Percentiles rank a stretch among this genome's conserved stretches.
Conservation (phyloP, 2,797 vertebrate genomes). For the Brachyrhaphis roseni region DNA sequence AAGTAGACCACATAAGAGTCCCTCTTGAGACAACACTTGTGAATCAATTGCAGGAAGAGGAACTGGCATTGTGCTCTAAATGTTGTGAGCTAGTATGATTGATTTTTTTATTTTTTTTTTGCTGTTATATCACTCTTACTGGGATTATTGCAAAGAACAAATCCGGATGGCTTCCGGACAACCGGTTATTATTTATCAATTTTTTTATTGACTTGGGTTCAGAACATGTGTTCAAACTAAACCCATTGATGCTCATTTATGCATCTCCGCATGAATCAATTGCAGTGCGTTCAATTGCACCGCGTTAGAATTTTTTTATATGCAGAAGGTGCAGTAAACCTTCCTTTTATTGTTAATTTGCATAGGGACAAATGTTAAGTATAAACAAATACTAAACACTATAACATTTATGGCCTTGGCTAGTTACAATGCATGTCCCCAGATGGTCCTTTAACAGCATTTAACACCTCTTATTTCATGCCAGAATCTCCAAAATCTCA, state of each 20-base stretch:
- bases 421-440: too few species aligned
- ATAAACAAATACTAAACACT: too few species aligned
- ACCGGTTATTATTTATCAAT: not conserved
- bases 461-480: not conserved
- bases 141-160: not conserved
- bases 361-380: too few species aligned
- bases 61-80: not conserved
- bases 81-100: slow-evolving; percentile 1
- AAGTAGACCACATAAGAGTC: not conserved
- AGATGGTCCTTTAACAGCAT: too few species aligned
- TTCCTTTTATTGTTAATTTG: too few species aligned
- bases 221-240: not conserved
- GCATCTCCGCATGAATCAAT: not conserved
- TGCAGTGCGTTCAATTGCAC: not conserved
- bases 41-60: not conserved
- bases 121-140: not conserved
- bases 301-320: not conserved
- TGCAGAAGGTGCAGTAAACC: not conserved
- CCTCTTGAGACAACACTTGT: not conserved
- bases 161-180: not conserved
- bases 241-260: not conserved
- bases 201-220: not conserved
- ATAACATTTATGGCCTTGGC: too few species aligned
- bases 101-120: not conserved
- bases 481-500: not conserved